Percentiles rank a stretch among this genome's conserved stretches.
Evolutionary conservation across 2,797 vertebrate species (phyloP).

Genomic region (Sebastes nivosus): DNA sequence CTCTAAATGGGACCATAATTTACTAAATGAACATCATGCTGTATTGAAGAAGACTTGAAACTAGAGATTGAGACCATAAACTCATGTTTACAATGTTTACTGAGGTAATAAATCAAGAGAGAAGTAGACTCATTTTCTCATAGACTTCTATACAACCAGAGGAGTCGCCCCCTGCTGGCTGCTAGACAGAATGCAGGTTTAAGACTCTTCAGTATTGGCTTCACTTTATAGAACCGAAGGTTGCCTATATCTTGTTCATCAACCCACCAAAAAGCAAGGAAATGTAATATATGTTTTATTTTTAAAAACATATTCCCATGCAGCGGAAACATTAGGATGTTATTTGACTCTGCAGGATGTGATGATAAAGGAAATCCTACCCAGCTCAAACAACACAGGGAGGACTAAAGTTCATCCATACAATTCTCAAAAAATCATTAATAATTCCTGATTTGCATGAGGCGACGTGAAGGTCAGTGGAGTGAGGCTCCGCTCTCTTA

Average conservation of each 20-base stretch:
- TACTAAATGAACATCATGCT: no score
- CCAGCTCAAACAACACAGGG: background rate
- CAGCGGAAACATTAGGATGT: background rate
- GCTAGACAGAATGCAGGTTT: no score
- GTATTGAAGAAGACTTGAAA: no score
- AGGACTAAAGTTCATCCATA: constrained; percentile 11
- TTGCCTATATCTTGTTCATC: background rate
- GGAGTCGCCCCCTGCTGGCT: no score
- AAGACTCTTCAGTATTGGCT: no score
- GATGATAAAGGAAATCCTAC: background rate
- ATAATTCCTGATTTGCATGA: constrained; percentile 62
- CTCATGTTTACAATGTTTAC: no score
- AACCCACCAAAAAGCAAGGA: background rate
- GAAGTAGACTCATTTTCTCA: no score
- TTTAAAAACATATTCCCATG: background rate
- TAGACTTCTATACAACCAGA: no score
- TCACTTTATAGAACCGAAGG: no score
- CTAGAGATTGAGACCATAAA: no score
- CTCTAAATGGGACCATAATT: no score
- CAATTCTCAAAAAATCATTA: constrained; percentile 51
- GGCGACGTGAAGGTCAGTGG: constrained; percentile 33
- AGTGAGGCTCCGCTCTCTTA: constrained; percentile 7
- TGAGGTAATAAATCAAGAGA: no score
- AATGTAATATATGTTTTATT: background rate
- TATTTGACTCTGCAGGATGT: background rate